phyloP scores from a whole-genome alignment of 2,113 vertebrate species.

The Cariama cristata region DNA sequence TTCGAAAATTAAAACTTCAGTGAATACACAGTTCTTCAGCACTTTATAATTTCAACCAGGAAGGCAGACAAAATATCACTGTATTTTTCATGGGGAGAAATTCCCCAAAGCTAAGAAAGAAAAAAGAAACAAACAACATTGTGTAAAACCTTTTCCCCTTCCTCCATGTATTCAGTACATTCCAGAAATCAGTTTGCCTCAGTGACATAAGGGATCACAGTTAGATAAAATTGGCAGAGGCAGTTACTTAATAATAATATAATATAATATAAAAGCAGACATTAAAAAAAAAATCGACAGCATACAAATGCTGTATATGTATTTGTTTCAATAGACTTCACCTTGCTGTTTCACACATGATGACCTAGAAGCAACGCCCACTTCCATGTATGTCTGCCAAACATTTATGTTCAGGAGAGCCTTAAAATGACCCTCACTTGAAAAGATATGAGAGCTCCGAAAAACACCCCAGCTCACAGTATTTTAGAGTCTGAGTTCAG shows the following conservation, averaged over 20 bases:
- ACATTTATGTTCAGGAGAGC: not conserved
- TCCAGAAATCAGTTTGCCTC: not conserved
- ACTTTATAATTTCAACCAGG: not conserved
- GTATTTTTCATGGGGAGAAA: not conserved
- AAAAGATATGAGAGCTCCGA: not conserved
- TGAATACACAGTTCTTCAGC: not conserved
- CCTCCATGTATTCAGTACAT: not conserved
- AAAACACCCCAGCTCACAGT: not conserved
- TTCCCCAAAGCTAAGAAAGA: not conserved
- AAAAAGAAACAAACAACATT: not conserved
- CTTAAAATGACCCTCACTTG: not conserved
- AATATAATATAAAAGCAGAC: not conserved
- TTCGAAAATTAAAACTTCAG: not conserved
- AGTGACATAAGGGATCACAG: not conserved
- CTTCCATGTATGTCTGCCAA: not conserved
- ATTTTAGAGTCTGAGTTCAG: not conserved
- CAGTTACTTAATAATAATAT: not conserved
- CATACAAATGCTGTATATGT: not conserved
- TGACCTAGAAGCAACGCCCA: not conserved
- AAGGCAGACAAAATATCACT: not conserved
- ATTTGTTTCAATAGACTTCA: not conserved
- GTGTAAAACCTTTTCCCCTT: not conserved
- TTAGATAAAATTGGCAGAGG: not conserved
- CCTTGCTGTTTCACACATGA: not conserved
- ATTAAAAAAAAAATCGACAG: not conserved